Conservation (phyloP, 2,113 vertebrate genomes). For the Corvus cornix region DNA sequence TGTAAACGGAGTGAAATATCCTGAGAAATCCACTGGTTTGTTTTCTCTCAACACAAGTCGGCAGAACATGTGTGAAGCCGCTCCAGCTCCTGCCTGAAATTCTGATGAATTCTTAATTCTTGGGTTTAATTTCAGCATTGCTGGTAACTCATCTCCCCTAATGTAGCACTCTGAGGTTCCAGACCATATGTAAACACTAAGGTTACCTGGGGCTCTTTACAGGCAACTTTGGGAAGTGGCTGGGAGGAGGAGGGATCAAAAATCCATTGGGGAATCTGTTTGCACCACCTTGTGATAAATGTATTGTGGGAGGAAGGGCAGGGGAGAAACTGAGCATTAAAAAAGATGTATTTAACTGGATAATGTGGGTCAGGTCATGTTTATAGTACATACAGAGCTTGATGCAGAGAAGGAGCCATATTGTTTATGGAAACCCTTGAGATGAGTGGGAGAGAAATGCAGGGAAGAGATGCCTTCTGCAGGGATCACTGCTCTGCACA, state of each 20-base stretch:
- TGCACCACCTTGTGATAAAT: background rate
- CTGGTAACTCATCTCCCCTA: background rate
- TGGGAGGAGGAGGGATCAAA: background rate
- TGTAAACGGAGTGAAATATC: constrained; percentile 53
- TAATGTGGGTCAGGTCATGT: background rate
- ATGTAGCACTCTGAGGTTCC: background rate
- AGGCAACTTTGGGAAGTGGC: background rate
- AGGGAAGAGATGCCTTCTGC: background rate
- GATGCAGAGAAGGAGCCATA: background rate
- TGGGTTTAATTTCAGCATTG: background rate
- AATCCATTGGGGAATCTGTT: background rate
- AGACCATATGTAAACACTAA: background rate
- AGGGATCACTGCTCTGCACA: background rate
- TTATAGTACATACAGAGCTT: background rate
- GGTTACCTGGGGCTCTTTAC: background rate
- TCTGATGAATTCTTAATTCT: background rate
- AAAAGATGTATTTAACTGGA: background rate
- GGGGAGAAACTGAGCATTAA: background rate
- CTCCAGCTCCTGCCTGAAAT: background rate
- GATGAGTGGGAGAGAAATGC: background rate
- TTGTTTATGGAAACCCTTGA: background rate
- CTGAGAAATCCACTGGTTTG: constrained; percentile 69
- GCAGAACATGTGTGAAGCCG: background rate
- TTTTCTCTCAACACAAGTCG: background rate
- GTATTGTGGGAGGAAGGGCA: background rate